Base-by-base conservation (phyloP, 35 echinoderm and acorn worm species). In the Ophiothrix spiculata region DNA sequence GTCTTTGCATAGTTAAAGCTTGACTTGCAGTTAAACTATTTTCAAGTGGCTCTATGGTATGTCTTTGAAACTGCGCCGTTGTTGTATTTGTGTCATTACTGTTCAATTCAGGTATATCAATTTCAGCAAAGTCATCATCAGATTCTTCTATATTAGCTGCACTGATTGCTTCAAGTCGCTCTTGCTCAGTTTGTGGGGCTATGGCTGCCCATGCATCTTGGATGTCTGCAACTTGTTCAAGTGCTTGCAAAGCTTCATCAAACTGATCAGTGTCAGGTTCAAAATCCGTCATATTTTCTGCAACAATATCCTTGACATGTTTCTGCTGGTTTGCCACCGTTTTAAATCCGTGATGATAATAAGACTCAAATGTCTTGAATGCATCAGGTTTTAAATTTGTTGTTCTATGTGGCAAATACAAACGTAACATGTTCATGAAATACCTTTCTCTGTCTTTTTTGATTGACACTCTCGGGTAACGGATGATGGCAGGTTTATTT, bases 141-240 rank as follows among this genome's bases (percentile, higher is more conserved):
- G 14, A 39, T 37, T 80, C 56, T 29, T 75, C 35, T 4, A 56
- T 28, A 76, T 86, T n/a, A 28, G 45, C 34, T 19, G 25, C 36
- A 17, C 33, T 19, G 37, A 75, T 40, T 31, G 39, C 21, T 64
- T 39, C 82, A 38, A 86, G 38, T 81, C 85, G 74, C 78, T 92
- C 77, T 56, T 56, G 19, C 77, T 94, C 87, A 90, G 16, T 54
- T 75, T 90, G 36, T 38, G 90, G 90, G 39, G 77, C 80, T 19
- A 88, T 81, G 64, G 76, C 78, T 83, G 69, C 39, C 88, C 88
- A 90, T 83, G 86, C 87, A 85, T 90, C 87, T 83, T 94, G 75
- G 17, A 76, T 35, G 78, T 31, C 75, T 39, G 56, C 87, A 81
- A 79, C 76, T 77, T 87, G 32, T 21, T 46, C 36, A 1, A 82